These are phyloP conservation scores for Periphyllus acericola DNA, from an alignment of 2,888 invertebrate genomes.

Conservation along the genomic window DNA sequence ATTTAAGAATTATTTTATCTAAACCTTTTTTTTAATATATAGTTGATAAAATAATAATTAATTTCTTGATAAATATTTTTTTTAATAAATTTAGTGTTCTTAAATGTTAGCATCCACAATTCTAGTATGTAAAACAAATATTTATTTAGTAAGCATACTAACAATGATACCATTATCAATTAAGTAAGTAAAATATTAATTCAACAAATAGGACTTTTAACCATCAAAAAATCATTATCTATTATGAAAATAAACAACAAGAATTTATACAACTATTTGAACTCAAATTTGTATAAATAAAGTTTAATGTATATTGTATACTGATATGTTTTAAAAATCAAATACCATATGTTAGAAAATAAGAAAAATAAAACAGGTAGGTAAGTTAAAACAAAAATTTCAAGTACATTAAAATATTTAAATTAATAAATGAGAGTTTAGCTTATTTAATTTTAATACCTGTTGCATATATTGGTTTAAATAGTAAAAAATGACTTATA, in stretches of 20 bases:
- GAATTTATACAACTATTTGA: too few relatives aligned
- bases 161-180: too few relatives aligned
- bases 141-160: too few relatives aligned
- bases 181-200: too few relatives aligned
- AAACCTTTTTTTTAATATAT: background rate
- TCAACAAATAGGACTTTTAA: too few relatives aligned
- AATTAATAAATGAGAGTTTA: background rate
- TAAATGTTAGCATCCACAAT: background rate
- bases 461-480: slow-evolving; percentile 20
- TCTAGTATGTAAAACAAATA: too few relatives aligned
- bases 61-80: background rate
- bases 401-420: background rate
- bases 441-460: background rate
- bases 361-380: background rate
- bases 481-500: background rate
- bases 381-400: background rate
- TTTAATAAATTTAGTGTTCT: background rate
- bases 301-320: too few relatives aligned
- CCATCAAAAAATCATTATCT: too few relatives aligned
- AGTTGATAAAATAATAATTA: background rate
- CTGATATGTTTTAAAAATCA: background rate
- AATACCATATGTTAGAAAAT: slow-evolving; percentile 4
- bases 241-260: too few relatives aligned
- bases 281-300: too few relatives aligned
- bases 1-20: too few relatives aligned